Evolutionary conservation across 2,797 vertebrate species (phyloP), one percentile per base, ranked within the genome.

Genomic region (Mionectes olivaceus): DNA sequence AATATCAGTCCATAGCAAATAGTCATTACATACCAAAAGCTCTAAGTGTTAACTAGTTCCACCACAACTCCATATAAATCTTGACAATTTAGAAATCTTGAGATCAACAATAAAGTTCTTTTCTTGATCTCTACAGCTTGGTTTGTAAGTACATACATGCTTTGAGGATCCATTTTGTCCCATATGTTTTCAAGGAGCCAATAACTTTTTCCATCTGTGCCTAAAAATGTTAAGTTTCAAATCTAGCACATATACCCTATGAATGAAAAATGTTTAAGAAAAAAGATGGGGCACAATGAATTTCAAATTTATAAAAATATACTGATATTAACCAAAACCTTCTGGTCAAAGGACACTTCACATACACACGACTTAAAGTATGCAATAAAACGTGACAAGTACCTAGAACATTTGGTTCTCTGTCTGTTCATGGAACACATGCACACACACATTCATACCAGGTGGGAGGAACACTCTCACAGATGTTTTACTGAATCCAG

Each of bases 1-100:
- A 98, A 98, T 98, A 99, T 99, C 98, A 99, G 99, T 99, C 98
- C 98, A 98, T 98, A 99, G 99, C 98, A 99, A 99, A 99, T 98
- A 98, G 98, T 99, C 98, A 99, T 98, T 98, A 99, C 98, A 99
- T 98, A 99, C 98, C 98, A 98, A 98, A 98, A 97, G 98, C 98
- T 98, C 98, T 99, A 98, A 98, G 98, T 98, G 98, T 98, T 98
- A 98, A 98, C 98, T 98, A 98, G 97, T 97, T 98, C 97, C 98
- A 98, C 98, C 98, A 99, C 98, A 98, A 98, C 98, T 98, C 98
- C 97, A 96, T 97, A 98, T 96, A 97, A 97, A 97, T 98, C 98
- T 98, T 95, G 97, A 98, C 97, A 98, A 97, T 94, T 98, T 97
- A 97, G 97, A 97, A 97, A 98, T 97, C 97, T 98, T 97, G 96